These are phyloP conservation scores for Microctonus brassicae DNA, from an alignment of 2,888 invertebrate genomes.

Conservation along the genomic window DNA sequence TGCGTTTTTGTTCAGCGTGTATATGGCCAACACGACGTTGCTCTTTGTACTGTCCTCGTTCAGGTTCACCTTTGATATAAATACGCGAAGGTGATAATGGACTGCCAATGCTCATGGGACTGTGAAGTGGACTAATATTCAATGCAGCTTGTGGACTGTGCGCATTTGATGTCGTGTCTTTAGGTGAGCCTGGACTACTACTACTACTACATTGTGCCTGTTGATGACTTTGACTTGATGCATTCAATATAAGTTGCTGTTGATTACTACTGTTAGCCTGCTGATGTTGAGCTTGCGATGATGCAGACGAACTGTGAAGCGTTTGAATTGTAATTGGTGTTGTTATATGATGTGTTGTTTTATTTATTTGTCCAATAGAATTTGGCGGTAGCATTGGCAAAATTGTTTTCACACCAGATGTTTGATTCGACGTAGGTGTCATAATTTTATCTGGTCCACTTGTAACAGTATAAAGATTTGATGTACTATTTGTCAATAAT, in stretches of 20 bases:
- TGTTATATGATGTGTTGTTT: constrained; percentile 68
- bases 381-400: constrained; percentile 70
- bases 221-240: constrained; percentile 13
- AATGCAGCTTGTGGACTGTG: constrained; percentile 65
- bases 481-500: constrained; percentile 77
- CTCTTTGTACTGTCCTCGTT: constrained; percentile 73
- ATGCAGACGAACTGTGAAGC: constrained; percentile 59
- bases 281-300: constrained; percentile 49
- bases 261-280: constrained; percentile 34
- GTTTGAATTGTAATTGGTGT: constrained; percentile 69
- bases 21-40: constrained; percentile 90
- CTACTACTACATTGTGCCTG: constrained; percentile 50
- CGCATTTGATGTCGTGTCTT: constrained; percentile 59
- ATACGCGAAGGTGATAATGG: constrained; percentile 76
- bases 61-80: constrained; percentile 69
- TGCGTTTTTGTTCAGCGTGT: constrained; percentile 95
- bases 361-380: constrained; percentile 60
- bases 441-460: constrained; percentile 69
- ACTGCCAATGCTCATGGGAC: constrained; percentile 71
- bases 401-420: constrained; percentile 70
- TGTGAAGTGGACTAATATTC: constrained; percentile 70
- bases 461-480: constrained; percentile 72
- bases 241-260: constrained; percentile 48
- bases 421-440: constrained; percentile 51
- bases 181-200: constrained; percentile 63